A percentile compares a stretch with the other conserved stretches of the same genome.
These are phyloP conservation scores for Zhengitettix transpicula DNA, from an alignment of 2,888 invertebrate genomes.

Conservation along the genomic window DNA sequence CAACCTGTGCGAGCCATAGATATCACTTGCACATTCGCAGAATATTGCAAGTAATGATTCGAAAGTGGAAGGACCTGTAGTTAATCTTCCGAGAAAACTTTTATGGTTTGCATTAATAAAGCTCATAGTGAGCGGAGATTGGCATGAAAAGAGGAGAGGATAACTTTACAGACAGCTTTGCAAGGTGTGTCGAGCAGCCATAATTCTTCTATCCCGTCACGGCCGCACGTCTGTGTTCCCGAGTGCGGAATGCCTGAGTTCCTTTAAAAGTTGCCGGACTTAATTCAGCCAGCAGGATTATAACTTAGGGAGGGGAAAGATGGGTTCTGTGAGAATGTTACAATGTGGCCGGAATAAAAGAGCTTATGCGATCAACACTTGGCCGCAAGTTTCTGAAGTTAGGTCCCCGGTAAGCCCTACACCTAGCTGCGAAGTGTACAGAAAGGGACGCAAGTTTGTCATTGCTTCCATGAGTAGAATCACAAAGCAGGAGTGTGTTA, in stretches of 20 bases:
- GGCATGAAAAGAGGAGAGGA: too few species aligned
- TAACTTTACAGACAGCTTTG: too few species aligned
- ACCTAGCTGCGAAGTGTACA: not conserved
- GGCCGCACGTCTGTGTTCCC: not conserved
- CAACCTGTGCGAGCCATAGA: too few species aligned
- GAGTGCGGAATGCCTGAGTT: not conserved
- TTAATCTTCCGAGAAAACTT: too few species aligned
- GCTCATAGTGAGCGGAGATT: too few species aligned
- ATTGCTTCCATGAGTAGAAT: not conserved
- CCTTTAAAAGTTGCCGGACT: not conserved
- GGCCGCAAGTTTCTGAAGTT: not conserved
- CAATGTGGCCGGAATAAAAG: constrained; percentile 1
- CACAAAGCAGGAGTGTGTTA: not conserved
- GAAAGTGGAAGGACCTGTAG: too few species aligned
- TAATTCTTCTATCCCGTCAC: not conserved
- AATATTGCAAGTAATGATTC: too few species aligned
- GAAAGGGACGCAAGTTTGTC: not conserved
- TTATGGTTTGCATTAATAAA: too few species aligned
- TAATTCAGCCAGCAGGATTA: not conserved
- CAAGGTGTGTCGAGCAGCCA: too few species aligned
- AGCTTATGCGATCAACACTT: not conserved
- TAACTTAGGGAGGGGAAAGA: not conserved
- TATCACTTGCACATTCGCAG: too few species aligned
- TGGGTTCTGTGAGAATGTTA: not conserved
- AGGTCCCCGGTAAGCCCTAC: not conserved